Evolutionary conservation across 2,888 invertebrate species (phyloP), one percentile per base, ranked within the genome.

Genomic region (Conops quadrifasciatus): DNA sequence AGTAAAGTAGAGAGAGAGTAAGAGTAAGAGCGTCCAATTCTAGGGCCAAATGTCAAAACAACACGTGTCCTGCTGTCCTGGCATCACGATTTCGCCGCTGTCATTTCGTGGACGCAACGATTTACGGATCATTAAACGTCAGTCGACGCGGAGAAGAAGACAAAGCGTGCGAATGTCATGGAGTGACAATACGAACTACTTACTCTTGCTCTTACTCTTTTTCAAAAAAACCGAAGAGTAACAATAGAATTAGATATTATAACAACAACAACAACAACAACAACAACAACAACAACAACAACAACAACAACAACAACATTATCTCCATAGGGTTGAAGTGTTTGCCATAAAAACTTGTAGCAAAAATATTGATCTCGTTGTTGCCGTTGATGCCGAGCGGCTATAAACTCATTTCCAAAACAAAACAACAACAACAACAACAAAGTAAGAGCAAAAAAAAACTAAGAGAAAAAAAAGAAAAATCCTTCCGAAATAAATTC

Each of bases 101-200:
- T 28, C 47, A 60, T 16, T 60, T 56, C 15, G 47, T 59, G 4
- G 45, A 36, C 36, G 36, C 28, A 24, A 15, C 67, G 59, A 68
- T 60, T 68, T 68, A 60, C 68, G 68, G 51, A 36, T 62, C 60
- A 68, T 62, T 68, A 68, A 62, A 49, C 4, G 45, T 45, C 30
- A 51, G 43, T 15, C 49, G n/a, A 66, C n/a, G n/a, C n/a, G n/a
- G n/a, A n/a, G n/a, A n/a, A n/a, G n/a, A n/a, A n/a, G n/a, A n/a
- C n/a, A n/a, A 49, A 68, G 49, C 60, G 49, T 60, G 68, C 51
- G 68, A 59, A 67, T 36, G 36, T 7, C 36, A 51, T 36, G 62
- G 49, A 58, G 58, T 26, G 28, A 24, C 58, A 28, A 36, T 45
- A 43, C 5, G 36, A 36, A 36, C 9, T 36, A 36, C 36, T 36